Evolutionary conservation across 2,888 invertebrate genomes (phyloP), one percentile per base, ranked within the genome.

Genomic region (Cancer borealis): DNA sequence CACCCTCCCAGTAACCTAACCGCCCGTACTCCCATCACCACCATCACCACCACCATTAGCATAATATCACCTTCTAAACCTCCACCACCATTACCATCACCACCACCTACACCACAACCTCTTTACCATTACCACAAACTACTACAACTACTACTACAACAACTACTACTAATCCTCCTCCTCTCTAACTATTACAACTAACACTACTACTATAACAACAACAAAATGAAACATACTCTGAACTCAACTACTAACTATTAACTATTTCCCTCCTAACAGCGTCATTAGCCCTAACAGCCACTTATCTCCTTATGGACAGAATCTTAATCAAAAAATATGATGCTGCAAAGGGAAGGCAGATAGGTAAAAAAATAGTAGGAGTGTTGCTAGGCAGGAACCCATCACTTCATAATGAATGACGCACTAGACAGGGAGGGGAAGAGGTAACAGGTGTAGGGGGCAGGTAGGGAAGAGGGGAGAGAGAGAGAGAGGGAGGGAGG

Each of bases 61-160:
- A 79, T 30, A 79, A 79, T 79, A 79, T 79, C 30, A 79, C 79
- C 79, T 66, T 26, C 79, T 30, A 10, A 30, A 47, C 47, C 45
- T 26, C 88, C 46, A 88, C 88, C 46, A 88, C 88, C 46, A 88
- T 47, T 47, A 88, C 88, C n/a, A 46, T 46, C 46, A 46, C 46
- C 46, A 88, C 46, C 5, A 88, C 46, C 46, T n/a, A 3, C 30
- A 26, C 30, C 30, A 79, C 30, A 10, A 30, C 30, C 21, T 21
- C 66, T 66, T n/a, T 21, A n/a, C 66, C 66, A n/a, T 21, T 6
- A 21, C 66, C 66, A 3, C 66, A 66, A n/a, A 66, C 66, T 45
- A 54, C 66, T 66, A 14, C 66, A 5, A 66, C 66, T 66, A 66
- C 66, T 66, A 66, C 66, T 66, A 66, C 66, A 0, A 66, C 66